Evolutionary conservation across 2,113 vertebrate species (phyloP), one percentile per base, ranked within the genome.

Genomic region (Cynoglossus semilaevis): DNA sequence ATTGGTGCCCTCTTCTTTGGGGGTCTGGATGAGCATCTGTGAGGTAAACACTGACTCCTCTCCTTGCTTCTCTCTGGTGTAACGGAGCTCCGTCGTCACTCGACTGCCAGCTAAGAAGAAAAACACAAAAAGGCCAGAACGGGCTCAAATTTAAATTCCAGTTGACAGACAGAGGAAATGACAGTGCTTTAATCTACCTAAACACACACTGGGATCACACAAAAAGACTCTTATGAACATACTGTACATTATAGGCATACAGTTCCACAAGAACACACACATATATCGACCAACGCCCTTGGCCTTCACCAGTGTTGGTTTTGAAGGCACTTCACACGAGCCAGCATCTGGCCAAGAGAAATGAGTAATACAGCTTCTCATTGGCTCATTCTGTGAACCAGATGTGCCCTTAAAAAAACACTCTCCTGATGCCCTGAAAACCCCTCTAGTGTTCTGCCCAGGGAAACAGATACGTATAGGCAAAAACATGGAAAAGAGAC

Each of bases 61-160:
- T 2, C 97, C 97, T 72, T 98, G 91, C 87, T 99, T 99, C 84
- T 98, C 96, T 82, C 91, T 95, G 65, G 97, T 99, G 90, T 99
- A 99, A 41, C 76, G 92, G 18, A 98, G 92, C 87, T 99, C 97
- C 60, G 92, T 94, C 90, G 95, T 98, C 70, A 98, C 96, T 12
- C 94, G 91, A 81, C 97, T 98, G 74, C 95, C 97, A 22, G 91
- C 97, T 99, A 1, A 40, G 70, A 49, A 68, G 54, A 81, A 14
- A 48, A 54, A 72, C 38, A 48, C 18, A n/a, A 16, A 51, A 50
- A 57, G 14, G 9, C 1, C 9, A 19, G 9, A 11, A 59, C 7
- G 15, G 16, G 69, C 41, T 4, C 48, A 60, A 11, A 50, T 22
- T 8, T 11, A 50, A 36, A 3, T n/a, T 8, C 22, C 22, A 29